A percentile compares a stretch with the other conserved stretches of the same genome.
Conservation (phyloP, 2,888 invertebrate species). For the Tachina grossa region DNA sequence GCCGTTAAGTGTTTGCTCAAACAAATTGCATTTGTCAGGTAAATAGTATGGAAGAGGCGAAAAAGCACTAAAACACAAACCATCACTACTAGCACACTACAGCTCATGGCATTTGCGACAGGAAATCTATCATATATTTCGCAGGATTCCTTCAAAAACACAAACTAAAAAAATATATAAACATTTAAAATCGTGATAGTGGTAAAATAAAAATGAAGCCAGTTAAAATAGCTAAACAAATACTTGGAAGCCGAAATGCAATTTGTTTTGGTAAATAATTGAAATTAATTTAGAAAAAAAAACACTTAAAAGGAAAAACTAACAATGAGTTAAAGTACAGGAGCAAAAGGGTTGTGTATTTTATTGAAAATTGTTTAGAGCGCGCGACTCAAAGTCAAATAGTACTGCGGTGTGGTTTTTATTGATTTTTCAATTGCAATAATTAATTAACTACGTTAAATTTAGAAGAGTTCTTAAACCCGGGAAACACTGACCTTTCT, state of each 20-base stretch:
- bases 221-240: slow-evolving; percentile 55
- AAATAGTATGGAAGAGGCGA: slow-evolving; percentile 21
- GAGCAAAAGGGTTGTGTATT: neutral
- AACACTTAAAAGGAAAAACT: neutral
- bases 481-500: neutral
- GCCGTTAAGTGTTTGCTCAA: slow-evolving; percentile 70
- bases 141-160: slow-evolving; percentile 12
- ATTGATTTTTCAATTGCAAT: slow-evolving; percentile 27
- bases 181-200: slow-evolving; percentile 13
- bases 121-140: slow-evolving; percentile 26
- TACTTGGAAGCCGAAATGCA: slow-evolving; percentile 50
- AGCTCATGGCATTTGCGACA: neutral
- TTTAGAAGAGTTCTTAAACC: neutral
- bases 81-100: neutral
- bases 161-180: neutral
- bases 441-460: slow-evolving; percentile 55
- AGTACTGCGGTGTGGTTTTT: neutral
- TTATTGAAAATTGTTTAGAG: neutral
- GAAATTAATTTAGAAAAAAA: slow-evolving; percentile 49
- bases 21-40: slow-evolving; percentile 69
- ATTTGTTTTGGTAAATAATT: slow-evolving; percentile 65
- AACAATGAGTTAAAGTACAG: neutral
- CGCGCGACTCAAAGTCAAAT: neutral
- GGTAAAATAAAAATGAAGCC: slow-evolving; percentile 29
- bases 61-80: slow-evolving; percentile 2